phyloP scores from a whole-genome alignment of 2,797 vertebrate genomes.

The Menidia menidia region DNA sequence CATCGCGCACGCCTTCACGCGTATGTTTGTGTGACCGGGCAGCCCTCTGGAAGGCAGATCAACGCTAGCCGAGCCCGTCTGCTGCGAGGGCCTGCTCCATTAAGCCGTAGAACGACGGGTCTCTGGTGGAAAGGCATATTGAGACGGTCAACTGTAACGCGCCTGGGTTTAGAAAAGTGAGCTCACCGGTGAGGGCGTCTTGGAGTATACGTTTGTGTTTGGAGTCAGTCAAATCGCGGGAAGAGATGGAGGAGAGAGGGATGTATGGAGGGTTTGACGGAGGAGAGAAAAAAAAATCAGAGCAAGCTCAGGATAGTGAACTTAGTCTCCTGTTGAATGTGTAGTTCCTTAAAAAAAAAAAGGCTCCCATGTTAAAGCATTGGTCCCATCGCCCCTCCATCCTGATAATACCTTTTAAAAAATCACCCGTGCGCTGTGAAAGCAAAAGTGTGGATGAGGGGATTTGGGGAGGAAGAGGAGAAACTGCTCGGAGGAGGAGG shows the following conservation, averaged over 20 bases:
- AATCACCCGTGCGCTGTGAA: conserved; percentile 64
- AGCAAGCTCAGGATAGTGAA: not conserved
- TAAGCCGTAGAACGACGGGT: conserved; percentile 67
- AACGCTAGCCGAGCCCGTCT: conserved; percentile 51
- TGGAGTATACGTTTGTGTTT: not conserved
- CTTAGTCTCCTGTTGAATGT: conserved; percentile 19
- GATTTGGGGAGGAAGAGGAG: conserved; percentile 40
- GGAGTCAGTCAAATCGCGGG: not conserved
- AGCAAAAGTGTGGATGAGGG: conserved; percentile 51
- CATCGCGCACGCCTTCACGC: not conserved
- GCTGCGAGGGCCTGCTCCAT: conserved; percentile 63
- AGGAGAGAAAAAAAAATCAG: not conserved
- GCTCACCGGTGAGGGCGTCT: not conserved
- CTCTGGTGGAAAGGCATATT: conserved; percentile 59
- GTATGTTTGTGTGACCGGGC: conserved; percentile 13
- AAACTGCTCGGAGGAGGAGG: conserved; percentile 46
- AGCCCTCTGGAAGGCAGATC: conserved; percentile 57
- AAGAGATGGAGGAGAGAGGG: conserved; percentile 3
- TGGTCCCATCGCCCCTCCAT: conserved; percentile 43
- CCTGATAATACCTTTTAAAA: conserved; percentile 76
- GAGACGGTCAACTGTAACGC: conserved; percentile 65
- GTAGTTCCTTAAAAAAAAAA: conserved; percentile 38
- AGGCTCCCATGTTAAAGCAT: not conserved
- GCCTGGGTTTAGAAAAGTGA: conserved; percentile 20
- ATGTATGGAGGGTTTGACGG: conserved; percentile 1